Base-by-base conservation (phyloP, 2,797 vertebrate species). In the Coregonus suidteri region DNA sequence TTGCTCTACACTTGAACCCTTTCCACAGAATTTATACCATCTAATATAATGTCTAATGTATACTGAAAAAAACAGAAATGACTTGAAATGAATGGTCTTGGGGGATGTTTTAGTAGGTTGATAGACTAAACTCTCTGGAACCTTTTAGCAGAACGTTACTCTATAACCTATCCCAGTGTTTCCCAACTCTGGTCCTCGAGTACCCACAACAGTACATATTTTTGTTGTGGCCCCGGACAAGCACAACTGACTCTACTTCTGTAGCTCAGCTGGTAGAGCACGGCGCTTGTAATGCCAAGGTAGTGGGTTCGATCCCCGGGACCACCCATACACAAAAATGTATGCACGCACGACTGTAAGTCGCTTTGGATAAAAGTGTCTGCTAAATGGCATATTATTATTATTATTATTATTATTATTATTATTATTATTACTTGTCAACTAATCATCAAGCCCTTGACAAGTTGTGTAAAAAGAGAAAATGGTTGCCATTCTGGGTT, bases 1-100 rank as follows among this genome's bases (percentile, higher is more conserved):
- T 51, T 52, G 16, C 41, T 71, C 69, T 25, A 9, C 41, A 52
- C 69, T 71, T 30, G 41, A 71, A 51, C 69, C 41, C 41, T 70
- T 35, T 47, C 16, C 30, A 34, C 14, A 66, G 4, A 68, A 68
- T 30, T 9, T 47, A 47, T 47, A 47, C 41, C 41, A 1, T 41
- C 37, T 41, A 41, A 41, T 7, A 41, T 41, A 41, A 18, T 18
- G 4, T 59, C 18, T 59, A 9, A 7, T 59, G 15, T 59, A 59
- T 59, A 59, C 3, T 6, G n/a, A 59, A 20, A 59, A 47, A 9
- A n/a, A 4, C 4, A 0, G 1, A n/a, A 59, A 7, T 16, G 5
- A 59, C 18, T 59, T n/a, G n/a, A 59, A 59, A 20, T 6, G 16
- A 56, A 47, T 47, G 41, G 41, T 56, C 54, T 20, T 59, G 56